A percentile compares a stretch with the other conserved stretches of the same genome.
phyloP scores from a whole-genome alignment of 2,888 invertebrate species.

The Drosophila borborema region DNA sequence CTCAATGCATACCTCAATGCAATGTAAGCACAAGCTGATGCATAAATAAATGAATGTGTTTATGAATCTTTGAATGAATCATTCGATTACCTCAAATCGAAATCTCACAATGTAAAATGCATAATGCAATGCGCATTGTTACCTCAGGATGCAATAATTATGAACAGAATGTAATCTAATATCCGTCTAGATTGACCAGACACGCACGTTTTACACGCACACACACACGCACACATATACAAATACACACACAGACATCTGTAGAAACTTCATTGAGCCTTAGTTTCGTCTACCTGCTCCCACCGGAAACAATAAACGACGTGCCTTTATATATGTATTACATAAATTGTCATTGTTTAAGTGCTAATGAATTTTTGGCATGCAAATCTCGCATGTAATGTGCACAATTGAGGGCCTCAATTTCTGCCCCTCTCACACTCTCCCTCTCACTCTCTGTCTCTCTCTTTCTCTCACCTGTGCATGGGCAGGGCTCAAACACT shows the following conservation, averaged over 20 bases:
- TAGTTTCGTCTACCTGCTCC: neutral
- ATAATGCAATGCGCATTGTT: conserved; percentile 41
- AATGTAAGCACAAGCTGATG: too few relatives aligned
- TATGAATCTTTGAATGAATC: neutral
- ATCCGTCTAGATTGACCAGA: conserved; percentile 48
- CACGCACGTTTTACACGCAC: conserved; percentile 6
- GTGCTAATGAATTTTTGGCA: conserved; percentile 73
- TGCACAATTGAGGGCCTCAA: conserved; percentile 7
- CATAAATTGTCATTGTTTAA: conserved; percentile 72
- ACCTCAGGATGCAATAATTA: conserved; percentile 65
- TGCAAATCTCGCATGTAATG: conserved; percentile 56
- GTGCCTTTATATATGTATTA: conserved; percentile 42
- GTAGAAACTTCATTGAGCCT: conserved; percentile 4
- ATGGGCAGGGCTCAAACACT: neutral
- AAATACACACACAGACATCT: conserved; percentile 1
- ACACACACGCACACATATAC: too few relatives aligned
- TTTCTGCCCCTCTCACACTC: neutral
- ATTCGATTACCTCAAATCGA: conserved; percentile 15
- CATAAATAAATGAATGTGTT: neutral
- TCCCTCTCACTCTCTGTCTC: neutral
- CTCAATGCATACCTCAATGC: too few relatives aligned
- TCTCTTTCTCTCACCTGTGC: neutral
- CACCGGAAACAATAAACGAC: conserved; percentile 20
- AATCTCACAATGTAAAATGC: conserved; percentile 22
- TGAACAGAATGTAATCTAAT: conserved; percentile 63